phyloP scores from a whole-genome alignment of 2,113 vertebrate genomes.

The Nothoprocta pentlandii region DNA sequence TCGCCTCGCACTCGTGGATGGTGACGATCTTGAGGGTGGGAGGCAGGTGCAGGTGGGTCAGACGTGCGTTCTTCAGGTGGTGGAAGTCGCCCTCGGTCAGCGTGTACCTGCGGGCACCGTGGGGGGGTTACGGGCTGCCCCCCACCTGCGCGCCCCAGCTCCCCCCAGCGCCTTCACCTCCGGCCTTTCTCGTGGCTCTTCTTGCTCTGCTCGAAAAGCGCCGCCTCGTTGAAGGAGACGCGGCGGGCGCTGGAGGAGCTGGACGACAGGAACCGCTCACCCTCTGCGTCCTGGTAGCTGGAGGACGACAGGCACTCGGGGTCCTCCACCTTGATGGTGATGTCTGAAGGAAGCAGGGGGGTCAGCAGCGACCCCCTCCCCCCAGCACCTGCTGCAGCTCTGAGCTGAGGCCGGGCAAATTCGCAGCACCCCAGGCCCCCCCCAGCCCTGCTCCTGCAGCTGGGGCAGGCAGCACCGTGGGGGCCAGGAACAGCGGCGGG shows the following conservation, averaged over 20 bases:
- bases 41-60: conserved; percentile 90
- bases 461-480: too few relatives aligned
- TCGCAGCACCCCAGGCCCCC: rapidly evolving
- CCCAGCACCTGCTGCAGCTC: rapidly evolving
- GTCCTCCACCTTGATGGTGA: conserved; percentile 90
- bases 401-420: not conserved
- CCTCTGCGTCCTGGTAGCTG: conserved; percentile 88
- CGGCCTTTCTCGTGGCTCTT: conserved; percentile 94
- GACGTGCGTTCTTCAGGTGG: conserved; percentile 95
- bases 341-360: conserved; percentile 77
- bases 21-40: conserved; percentile 93
- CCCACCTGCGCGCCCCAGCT: rapidly evolving
- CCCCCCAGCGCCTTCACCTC: conserved; percentile 77
- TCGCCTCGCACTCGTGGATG: conserved; percentile 94
- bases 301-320: conserved; percentile 86
- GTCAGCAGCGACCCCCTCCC: not conserved
- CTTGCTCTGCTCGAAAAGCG: conserved; percentile 92
- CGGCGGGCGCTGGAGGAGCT: conserved; percentile 88
- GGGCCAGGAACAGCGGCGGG: not conserved
- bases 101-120: conserved; percentile 85
- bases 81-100: conserved; percentile 97
- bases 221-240: conserved; percentile 97
- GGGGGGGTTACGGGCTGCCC: not conserved
- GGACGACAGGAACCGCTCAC: conserved; percentile 91
- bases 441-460: not conserved